Base-by-base conservation (phyloP, 92 coral and sea anemone genomes). In the Montipora capitata region DNA sequence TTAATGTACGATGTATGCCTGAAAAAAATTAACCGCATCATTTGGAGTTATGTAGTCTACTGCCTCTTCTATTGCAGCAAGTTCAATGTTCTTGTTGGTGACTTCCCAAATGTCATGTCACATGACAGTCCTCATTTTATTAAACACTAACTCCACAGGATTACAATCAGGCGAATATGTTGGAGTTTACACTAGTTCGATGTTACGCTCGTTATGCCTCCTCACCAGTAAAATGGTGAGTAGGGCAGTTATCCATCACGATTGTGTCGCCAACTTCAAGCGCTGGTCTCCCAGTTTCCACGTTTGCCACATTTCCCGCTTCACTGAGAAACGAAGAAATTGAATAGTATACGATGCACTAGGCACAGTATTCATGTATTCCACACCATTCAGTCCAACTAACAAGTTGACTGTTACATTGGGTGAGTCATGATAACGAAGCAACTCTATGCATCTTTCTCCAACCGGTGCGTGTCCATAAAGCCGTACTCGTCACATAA, bases 401-500 rank as follows among this genome's bases (percentile, higher is more conserved):
- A 92, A 57, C 2, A 92, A 82, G 20, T 92, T 92, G 8, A 88
- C 90, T 41, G 93, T 88, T 72, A 88, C 82, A 72, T 92, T 92
- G 16, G 93, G 88, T 54, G 93, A 83, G 40, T 68, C 67, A 15
- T 80, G 78, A 45, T 89, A 88, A 17, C 89, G 78, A 40, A 67
- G 38, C 42, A 93, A 65, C 56, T 93, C 91, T 17, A 89, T 68
- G 81, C 91, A 91, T 41, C 94, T 67, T 93, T 93, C 96, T 27
- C 87, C 80, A 27, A 79, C 61, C n/a, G 89, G 85, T 10, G 90
- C 91, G 67, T 84, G 91, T 5, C 88, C 93, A 72, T 91, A 74
- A 92, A 81, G 68, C 84, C 88, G 59, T 88, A 84, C 63, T 92
- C 92, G 77, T 88, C 87, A 40, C 88, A 88, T 67, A 88, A 88